Base-by-base conservation (phyloP, 2,113 vertebrate genomes). In the Alethe diademata region DNA sequence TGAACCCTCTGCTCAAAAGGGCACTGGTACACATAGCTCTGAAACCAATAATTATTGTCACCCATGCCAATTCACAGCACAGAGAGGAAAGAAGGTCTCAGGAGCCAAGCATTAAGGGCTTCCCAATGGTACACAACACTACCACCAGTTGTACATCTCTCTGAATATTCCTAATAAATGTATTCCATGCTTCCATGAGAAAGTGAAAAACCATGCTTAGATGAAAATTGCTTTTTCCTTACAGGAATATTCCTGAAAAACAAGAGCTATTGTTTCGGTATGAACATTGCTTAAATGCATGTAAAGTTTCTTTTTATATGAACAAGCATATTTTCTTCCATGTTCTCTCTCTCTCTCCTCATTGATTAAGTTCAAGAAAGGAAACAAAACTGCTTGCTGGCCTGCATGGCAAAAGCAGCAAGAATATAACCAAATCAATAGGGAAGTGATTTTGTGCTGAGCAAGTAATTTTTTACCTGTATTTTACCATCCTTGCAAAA, bases 31-130 rank as follows among this genome's bases (percentile, higher is more conserved):
- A 91, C 73, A 61, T 25, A 36, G 45, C 79, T 53, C 87, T 80
- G 48, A 92, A 95, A 85, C 58, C 74, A 90, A 26, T 57, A 84
- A 93, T 88, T 94, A 80, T 47, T 72, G 72, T 78, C 65, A 69
- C 31, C 82, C 31, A 7, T 0, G 0, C 17, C 85, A 89, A 51
- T 69, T 71, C 70, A 14, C 57, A 84, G 47, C 89, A 79, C 10
- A 2, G 8, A 61, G 75, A 92, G 76, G 74, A 86, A 81, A 40
- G 16, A 51, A 69, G n/a, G 25, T 69, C 62, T 82, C 75, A 24
- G 60, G 53, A 92, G 48, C 36, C 64, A 71, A 54, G 40, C 54
- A 79, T 65, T 82, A 62, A 80, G 53, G 72, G 64, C 51, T 82
- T 75, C 74, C 65, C 84, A 64, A 12, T 22, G 22, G 74, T 19